phyloP scores from a whole-genome alignment of 30 jellyfish, hydroid and myxozoan genomes.

The Phacellophora camtschatica region DNA sequence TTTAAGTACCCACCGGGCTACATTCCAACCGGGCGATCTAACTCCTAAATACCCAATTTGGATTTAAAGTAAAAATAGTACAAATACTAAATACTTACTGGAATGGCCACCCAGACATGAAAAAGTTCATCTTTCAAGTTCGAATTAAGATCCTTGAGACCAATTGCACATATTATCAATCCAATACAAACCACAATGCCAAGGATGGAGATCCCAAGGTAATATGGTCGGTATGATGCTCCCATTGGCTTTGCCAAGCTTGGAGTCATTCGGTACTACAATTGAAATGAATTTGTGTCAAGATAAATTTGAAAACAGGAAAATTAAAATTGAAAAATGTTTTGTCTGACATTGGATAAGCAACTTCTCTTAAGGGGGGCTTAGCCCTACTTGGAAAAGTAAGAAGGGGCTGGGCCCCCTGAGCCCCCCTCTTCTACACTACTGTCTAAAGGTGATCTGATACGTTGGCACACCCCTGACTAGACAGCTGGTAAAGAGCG shows the following conservation, averaged over 20 bases:
- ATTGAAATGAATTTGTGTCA: background rate
- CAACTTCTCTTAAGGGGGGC: too few species aligned
- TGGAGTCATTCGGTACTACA: constrained; percentile 72
- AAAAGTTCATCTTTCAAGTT: constrained; percentile 73
- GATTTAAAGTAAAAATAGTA: too few species aligned
- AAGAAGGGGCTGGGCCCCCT: too few species aligned
- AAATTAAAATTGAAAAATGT: background rate
- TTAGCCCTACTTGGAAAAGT: too few species aligned
- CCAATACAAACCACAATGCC: constrained; percentile 69
- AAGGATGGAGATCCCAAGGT: constrained; percentile 32
- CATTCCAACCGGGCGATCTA: too few species aligned
- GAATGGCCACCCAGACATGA: constrained; percentile 92
- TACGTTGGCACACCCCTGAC: too few species aligned
- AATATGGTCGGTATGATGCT: constrained; percentile 73
- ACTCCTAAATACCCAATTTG: too few species aligned
- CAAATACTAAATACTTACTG: constrained; percentile 59
- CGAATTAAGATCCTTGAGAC: constrained; percentile 42
- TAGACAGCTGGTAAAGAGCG: too few species aligned
- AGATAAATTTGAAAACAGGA: background rate
- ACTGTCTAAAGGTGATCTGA: too few species aligned
- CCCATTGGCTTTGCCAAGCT: constrained; percentile 59
- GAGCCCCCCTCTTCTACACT: too few species aligned
- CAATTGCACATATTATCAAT: constrained; percentile 63
- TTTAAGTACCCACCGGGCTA: too few species aligned
- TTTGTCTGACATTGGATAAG: too few species aligned